Base-by-base conservation (phyloP, 2,113 vertebrate genomes). In the Xenopus borealis region DNA sequence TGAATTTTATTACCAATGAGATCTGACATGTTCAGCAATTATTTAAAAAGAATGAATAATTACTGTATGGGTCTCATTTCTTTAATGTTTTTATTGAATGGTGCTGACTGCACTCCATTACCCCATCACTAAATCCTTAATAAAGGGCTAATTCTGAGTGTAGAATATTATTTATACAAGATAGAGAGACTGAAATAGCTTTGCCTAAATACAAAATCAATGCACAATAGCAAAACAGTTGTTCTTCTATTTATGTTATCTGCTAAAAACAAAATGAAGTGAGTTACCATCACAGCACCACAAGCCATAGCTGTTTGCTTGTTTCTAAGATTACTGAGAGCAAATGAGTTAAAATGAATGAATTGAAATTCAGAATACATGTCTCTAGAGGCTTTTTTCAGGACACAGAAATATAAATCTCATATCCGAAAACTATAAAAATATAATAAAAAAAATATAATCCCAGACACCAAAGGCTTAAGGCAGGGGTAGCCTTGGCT, bases 131-230 rank as follows among this genome's bases (percentile, higher is more conserved):
- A 20, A 45, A 66, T 66, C 63, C 44, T 13, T 52, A 67, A 67
- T 50, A 50, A 20, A 67, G 45, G 46, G 46, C 65, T 67, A 67
- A 67, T 67, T 67, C 45, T 67, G 65, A 67, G 52, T 27, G 57
- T 27, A 69, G 10, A 57, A 44, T 69, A 69, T 71, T 61, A 46
- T 67, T 67, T 67, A 50, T 62, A 62, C 62, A 50, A 61, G 55
- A 40, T 6, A 27, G 13, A 30, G 44, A 62, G 40, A 62, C 69
- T 71, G 61, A 71, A 71, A 62, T 47, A 46, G 19, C 40, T 30
- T 53, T 59, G n/a, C 8, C 27, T 71, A 19, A 50, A 45, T 61
- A 71, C 10, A 58, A 19, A 62, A 71, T 71, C 69, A 71, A 71
- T 71, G 62, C 23, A 11, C 69, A 46, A 45, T 62, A 71, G 47